A percentile compares a stretch with the other conserved stretches of the same genome.
These are phyloP conservation scores for Sebastolobus alascanus DNA, from an alignment of 2,797 vertebrate species.

Conservation along the genomic window DNA sequence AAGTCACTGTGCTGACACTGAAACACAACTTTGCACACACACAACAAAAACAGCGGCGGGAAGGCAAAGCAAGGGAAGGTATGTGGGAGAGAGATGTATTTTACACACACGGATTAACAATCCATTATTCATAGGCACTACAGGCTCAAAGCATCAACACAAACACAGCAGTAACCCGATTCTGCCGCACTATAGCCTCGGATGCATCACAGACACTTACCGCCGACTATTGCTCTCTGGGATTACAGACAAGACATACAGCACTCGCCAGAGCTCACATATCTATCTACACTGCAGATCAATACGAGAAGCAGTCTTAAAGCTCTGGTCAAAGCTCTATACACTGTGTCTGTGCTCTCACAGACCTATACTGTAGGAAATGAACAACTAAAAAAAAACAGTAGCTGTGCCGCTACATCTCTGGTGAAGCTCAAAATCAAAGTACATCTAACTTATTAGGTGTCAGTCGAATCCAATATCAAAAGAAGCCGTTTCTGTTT, in stretches of 20 bases:
- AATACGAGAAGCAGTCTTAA: constrained; percentile 51
- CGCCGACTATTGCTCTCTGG: constrained; percentile 46
- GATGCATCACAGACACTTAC: constrained; percentile 55
- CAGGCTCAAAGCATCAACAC: constrained; percentile 60
- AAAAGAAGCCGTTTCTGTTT: constrained; percentile 32
- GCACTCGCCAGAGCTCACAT: constrained; percentile 28
- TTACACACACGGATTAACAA: constrained; percentile 68
- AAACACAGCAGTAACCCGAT: constrained; percentile 61
- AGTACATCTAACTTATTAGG: constrained; percentile 30
- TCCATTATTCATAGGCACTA: constrained; percentile 68
- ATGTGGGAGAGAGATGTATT: constrained; percentile 43
- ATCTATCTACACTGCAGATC: constrained; percentile 58
- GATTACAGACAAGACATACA: constrained; percentile 42
- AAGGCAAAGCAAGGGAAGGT: constrained; percentile 1
- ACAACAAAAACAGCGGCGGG: constrained; percentile 24
- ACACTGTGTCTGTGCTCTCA: constrained; percentile 5
- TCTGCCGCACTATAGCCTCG: constrained; percentile 34
- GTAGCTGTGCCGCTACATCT: not conserved
- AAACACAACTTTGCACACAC: constrained; percentile 23
- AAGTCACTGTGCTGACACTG: constrained; percentile 33
- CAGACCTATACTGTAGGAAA: constrained; percentile 5
- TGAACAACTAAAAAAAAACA: constrained; percentile 13
- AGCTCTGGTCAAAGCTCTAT: constrained; percentile 42
- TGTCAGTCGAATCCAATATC: constrained; percentile 42
- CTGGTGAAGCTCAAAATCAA: constrained; percentile 18